Evolutionary conservation across 1,140 invertebrate species (phyloP), one percentile per base, ranked within the genome.

Genomic region (Mizuhopecten yessoensis): DNA sequence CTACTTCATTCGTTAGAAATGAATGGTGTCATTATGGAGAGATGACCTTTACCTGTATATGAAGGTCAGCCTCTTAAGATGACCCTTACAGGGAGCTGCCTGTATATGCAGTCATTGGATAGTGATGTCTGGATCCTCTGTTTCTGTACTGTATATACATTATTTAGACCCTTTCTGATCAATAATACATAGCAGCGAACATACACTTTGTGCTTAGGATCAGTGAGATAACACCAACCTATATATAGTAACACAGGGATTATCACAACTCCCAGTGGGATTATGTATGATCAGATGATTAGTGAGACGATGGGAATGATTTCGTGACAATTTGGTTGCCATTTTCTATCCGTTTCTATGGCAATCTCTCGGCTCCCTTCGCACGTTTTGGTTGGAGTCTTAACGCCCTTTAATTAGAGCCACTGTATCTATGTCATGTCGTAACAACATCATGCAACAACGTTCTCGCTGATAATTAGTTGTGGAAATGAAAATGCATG

Each of bases 391-490:
- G n/a, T n/a, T 0, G 57, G 57, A 75, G 57, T 75, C n/a, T n/a
- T 75, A n/a, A 75, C 57, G 29, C 57, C 17, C 57, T 75, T 17
- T 75, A 75, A 75, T 75, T 75, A 75, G 9, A 17, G 29, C 57
- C n/a, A 17, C n/a, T 75, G 57, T 75, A 75, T 75, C 23, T 75
- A 75, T 75, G 57, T 75, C 57, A 75, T 75, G 57, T n/a, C 57
- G 57, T 75, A 75, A 75, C n/a, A n/a, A 75, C 57, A 75, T 75
- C 57, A 75, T n/a, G 57, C 57, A 75, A 75, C n/a, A 75, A 75
- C 11, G 23, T 29, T 75, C 23, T 75, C n/a, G 1, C 3, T 29
- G 57, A 75, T 75, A 75, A 75, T 75, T 75, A 75, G 57, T 75
- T n/a, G 57, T 29, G 57, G 57, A 75, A n/a, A 75, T 75, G 57